These are phyloP conservation scores for Tenthredo livida DNA, from an alignment of 2,888 invertebrate species.

Conservation along the genomic window DNA sequence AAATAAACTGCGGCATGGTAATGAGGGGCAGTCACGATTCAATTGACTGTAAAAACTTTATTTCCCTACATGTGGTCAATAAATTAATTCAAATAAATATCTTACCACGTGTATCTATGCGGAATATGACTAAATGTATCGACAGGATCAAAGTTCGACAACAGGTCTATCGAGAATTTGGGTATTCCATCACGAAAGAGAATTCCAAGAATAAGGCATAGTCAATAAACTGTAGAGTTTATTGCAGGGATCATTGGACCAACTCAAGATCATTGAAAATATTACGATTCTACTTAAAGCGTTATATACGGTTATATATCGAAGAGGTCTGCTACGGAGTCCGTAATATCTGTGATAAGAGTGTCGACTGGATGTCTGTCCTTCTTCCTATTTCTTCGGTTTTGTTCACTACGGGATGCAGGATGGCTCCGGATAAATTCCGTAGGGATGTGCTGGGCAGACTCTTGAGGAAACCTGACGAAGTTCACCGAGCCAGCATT, in stretches of 20 bases:
- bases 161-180: neutral
- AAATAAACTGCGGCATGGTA: neutral
- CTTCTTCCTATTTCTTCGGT: slow-evolving; percentile 42
- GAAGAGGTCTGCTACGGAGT: slow-evolving; percentile 63
- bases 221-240: neutral
- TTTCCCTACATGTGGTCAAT: neutral
- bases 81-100: neutral
- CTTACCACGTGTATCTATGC: neutral
- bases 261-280: neutral
- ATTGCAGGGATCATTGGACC: too few relatives aligned
- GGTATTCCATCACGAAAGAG: neutral
- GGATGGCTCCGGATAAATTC: slow-evolving; percentile 49
- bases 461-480: slow-evolving; percentile 47
- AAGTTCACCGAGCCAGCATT: slow-evolving; percentile 61
- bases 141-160: neutral
- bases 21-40: neutral
- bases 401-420: neutral
- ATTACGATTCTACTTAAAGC: neutral
- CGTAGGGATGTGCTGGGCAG: slow-evolving; percentile 37
- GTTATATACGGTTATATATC: slow-evolving; percentile 60
- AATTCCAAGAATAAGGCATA: neutral
- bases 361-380: slow-evolving; percentile 59
- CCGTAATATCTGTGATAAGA: slow-evolving; percentile 62
- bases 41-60: slow-evolving; percentile 19
- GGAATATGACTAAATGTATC: neutral